Evolutionary conservation across 2,797 vertebrate species (phyloP), one percentile per base, ranked within the genome.

Genomic region (Fistularia tabacaria): DNA sequence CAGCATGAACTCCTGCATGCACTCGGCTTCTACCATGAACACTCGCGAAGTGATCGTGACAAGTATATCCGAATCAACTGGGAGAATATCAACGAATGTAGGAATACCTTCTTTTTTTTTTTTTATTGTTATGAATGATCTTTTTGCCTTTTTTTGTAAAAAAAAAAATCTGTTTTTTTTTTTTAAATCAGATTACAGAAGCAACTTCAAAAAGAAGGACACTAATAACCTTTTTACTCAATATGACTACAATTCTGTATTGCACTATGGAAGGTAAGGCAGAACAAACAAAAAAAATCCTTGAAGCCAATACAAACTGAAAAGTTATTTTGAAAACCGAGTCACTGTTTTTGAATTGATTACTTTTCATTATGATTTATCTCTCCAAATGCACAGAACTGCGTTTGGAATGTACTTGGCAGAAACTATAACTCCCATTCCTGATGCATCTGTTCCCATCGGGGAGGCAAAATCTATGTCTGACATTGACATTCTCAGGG

Each of bases 21-120:
- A 0, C 57, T 93, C 57, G 92, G 92, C 4, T 92, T 93, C 84
- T 66, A 87, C 69, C 91, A 93, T 0, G 90, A 93, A 10, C 92
- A 93, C 54, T 85, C 57, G 12, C 80, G 89, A n/a, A 89, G 85
- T 5, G 89, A 93, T 79, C 87, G 91, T 0, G 89, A 93, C 69
- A 0, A 66, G 0, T 67, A 92, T 0, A 54, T 93, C 54, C 82
- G 8, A 36, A 91, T 91, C 82, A 75, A 86, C 81, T 89, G 86
- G 89, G 47, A 84, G 0, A 86, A 92, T 59, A 55, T 91, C 9
- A 0, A 4, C 0, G 0, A 46, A 0, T 0, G 79, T 86, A 69
- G 79, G 63, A 1, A 53, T 1, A 13, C 10, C 25, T 1, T n/a
- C n/a, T n/a, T n/a, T n/a, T n/a, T 25, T 25, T 25, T 25, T 25